Conservation (phyloP, 2,797 vertebrate genomes). For the Pachyuromys duprasi region DNA sequence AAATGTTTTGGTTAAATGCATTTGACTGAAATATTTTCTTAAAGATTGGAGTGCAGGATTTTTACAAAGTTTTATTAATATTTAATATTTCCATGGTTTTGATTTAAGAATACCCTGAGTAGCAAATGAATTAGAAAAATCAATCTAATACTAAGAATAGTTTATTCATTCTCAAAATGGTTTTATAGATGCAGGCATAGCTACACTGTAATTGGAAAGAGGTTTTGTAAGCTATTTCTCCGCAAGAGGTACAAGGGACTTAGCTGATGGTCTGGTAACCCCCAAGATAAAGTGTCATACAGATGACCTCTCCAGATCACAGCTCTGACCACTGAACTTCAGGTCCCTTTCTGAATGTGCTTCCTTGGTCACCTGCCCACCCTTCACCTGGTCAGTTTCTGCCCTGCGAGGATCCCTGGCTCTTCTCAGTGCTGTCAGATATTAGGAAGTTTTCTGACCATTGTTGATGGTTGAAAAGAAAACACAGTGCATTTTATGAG, state of each 20-base stretch:
- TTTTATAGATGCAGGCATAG: conserved; percentile 35
- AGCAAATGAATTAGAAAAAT: conserved; percentile 74
- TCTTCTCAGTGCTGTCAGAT: background rate
- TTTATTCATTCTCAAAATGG: conserved; percentile 68
- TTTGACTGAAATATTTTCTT: conserved; percentile 78
- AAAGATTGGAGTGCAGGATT: conserved; percentile 72
- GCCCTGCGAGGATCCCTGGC: background rate
- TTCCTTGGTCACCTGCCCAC: conserved; percentile 20
- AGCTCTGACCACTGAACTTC: conserved; percentile 38
- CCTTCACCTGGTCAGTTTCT: conserved; percentile 1
- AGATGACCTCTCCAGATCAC: background rate
- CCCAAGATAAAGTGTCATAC: background rate
- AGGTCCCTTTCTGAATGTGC: conserved; percentile 20
- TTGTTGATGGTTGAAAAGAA: conserved; percentile 42
- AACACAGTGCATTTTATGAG: conserved; percentile 4
- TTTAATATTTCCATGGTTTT: conserved; percentile 75
- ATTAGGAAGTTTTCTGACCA: conserved; percentile 45
- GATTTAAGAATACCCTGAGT: conserved; percentile 75
- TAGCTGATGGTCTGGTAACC: background rate
- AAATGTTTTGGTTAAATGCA: conserved; percentile 81
- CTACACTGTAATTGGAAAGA: conserved; percentile 43
- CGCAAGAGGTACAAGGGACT: background rate
- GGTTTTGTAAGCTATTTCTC: background rate
- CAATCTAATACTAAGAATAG: conserved; percentile 73
- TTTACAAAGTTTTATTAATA: conserved; percentile 74